Evolutionary conservation across 2,888 invertebrate genomes (phyloP).

Genomic region (Trichogramma dendrolimi): DNA sequence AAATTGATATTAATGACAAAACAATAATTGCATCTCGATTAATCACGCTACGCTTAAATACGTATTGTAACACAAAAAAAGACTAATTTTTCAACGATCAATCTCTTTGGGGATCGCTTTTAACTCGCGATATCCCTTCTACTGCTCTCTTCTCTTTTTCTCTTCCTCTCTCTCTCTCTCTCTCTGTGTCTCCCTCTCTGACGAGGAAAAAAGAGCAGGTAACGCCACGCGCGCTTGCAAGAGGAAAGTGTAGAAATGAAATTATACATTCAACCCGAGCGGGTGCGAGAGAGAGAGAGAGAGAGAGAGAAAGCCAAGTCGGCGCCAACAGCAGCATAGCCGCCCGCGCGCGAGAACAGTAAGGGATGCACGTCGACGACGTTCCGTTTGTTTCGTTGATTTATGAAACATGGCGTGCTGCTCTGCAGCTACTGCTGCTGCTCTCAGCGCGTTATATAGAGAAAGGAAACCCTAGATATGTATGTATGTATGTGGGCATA

Average conservation of each 20-base stretch:
- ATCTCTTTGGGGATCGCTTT: background rate
- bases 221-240: background rate
- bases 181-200: background rate
- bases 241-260: constrained; percentile 18
- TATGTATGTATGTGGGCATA: background rate
- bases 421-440: no score
- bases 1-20: no score
- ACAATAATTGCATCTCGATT: no score
- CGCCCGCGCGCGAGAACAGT: background rate
- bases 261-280: constrained; percentile 25
- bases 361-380: constrained; percentile 20
- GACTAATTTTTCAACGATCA: background rate
- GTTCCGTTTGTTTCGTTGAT: constrained; percentile 50
- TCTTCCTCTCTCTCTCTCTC: background rate
- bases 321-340: no score
- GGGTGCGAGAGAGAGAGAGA: constrained; percentile 8
- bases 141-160: background rate
- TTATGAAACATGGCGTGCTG: constrained; percentile 47
- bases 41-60: no score
- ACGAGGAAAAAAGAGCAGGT: constrained; percentile 7
- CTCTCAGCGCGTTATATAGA: background rate
- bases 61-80: no score
- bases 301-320: background rate
- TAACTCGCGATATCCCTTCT: background rate
- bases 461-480: background rate